Percentiles rank a stretch among this genome's conserved stretches.
Evolutionary conservation across 1,140 invertebrate species (phyloP).

Genomic region (Cydia fagiglandana): DNA sequence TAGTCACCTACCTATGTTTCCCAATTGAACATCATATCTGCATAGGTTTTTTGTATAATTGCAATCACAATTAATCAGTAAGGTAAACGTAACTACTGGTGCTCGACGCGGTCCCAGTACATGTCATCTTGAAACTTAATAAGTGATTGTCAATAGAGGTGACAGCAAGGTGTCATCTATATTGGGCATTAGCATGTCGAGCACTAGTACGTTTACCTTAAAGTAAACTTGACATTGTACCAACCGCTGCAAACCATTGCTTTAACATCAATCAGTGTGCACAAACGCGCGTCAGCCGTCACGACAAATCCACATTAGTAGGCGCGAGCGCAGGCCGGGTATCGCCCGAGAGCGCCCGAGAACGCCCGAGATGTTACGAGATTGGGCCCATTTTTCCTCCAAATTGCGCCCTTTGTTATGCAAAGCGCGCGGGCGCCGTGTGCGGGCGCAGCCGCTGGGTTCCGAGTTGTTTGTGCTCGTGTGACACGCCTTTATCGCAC

Average conservation of each 20-base stretch:
- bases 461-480: conserved; percentile 51
- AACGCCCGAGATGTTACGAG: conserved; percentile 55
- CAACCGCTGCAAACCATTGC: not conserved
- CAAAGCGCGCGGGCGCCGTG: conserved; percentile 72
- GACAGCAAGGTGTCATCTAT: too few relatives aligned
- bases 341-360: conserved; percentile 46
- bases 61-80: not conserved
- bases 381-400: conserved; percentile 74
- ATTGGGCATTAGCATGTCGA: too few relatives aligned
- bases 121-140: too few relatives aligned
- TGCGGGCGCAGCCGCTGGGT: conserved; percentile 60
- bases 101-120: too few relatives aligned
- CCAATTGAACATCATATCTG: too few relatives aligned
- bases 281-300: conserved; percentile 26
- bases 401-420: conserved; percentile 77
- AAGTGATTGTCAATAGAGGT: too few relatives aligned
- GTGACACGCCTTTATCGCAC: conserved; percentile 63
- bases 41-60: too few relatives aligned
- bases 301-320: conserved; percentile 46
- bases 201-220: too few relatives aligned
- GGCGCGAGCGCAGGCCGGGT: conserved; percentile 44
- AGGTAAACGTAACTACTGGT: too few relatives aligned
- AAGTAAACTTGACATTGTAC: not conserved
- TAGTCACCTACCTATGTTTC: too few relatives aligned
- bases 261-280: conserved; percentile 25